Evolutionary conservation across 2,888 invertebrate species (phyloP).

Genomic region (Hirtodrosophila confusa): DNA sequence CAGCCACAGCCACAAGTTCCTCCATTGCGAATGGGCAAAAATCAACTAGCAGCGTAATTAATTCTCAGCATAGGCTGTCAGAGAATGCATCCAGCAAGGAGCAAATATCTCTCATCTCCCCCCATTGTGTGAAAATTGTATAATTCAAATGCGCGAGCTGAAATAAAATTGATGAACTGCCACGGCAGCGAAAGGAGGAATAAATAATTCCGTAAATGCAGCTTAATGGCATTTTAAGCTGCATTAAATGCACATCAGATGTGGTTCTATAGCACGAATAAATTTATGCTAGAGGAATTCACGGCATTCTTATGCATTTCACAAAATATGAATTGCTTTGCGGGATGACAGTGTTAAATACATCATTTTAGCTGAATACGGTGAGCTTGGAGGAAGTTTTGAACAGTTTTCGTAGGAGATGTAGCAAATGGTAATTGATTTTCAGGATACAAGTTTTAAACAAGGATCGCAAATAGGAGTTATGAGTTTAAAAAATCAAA

Average conservation of each 20-base stretch:
- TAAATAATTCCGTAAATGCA: conserved; percentile 21
- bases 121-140: conserved; percentile 31
- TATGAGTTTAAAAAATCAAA: too few species aligned
- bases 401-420: too few species aligned
- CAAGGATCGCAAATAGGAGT: too few species aligned
- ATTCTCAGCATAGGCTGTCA: conserved; percentile 60
- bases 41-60: conserved; percentile 69
- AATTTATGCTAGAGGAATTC: background rate
- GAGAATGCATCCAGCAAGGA: conserved; percentile 36
- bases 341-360: too few species aligned
- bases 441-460: too few species aligned
- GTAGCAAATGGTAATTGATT: too few species aligned
- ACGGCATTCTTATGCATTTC: background rate
- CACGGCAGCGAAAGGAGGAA: conserved; percentile 14
- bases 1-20: conserved; percentile 3
- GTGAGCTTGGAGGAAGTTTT: too few species aligned
- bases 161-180: conserved; percentile 30
- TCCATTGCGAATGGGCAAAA: conserved; percentile 26
- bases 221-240: conserved; percentile 10
- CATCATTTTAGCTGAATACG: too few species aligned
- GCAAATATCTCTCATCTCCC: background rate
- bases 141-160: conserved; percentile 30
- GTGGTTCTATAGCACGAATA: conserved; percentile 2
- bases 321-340: too few species aligned
- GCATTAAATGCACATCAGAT: background rate